Evolutionary conservation across 2,113 vertebrate species (phyloP).

Genomic region (Plecturocebus donacophilus): DNA sequence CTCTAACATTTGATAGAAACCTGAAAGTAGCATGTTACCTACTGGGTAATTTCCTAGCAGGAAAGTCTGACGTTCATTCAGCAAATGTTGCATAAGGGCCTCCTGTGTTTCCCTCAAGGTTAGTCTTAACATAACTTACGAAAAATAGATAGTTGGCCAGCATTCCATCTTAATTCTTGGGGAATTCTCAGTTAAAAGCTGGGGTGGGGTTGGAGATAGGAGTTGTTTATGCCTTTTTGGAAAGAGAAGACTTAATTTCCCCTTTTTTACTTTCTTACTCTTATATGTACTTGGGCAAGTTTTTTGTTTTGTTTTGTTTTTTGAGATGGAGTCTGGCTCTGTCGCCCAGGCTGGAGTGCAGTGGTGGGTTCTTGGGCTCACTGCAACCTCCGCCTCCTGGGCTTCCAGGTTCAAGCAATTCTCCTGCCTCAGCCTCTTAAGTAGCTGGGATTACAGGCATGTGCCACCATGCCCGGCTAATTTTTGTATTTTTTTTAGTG

Average conservation of each 20-base stretch:
- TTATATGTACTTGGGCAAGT: background rate
- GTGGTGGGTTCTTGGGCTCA: too few relatives aligned
- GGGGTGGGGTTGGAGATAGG: background rate
- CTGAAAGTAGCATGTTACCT: background rate
- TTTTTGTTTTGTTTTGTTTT: too few relatives aligned
- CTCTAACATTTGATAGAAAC: background rate
- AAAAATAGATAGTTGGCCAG: background rate
- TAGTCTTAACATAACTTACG: background rate
- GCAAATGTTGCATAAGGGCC: background rate
- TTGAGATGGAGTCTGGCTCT: too few relatives aligned
- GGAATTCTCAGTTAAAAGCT: background rate
- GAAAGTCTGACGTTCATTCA: background rate
- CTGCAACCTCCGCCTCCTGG: too few relatives aligned
- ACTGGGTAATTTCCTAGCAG: background rate
- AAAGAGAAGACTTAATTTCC: background rate
- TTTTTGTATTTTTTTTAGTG: too few relatives aligned
- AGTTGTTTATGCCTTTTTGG: conserved; percentile 30
- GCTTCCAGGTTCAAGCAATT: too few relatives aligned
- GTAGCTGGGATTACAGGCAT: too few relatives aligned
- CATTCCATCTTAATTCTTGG: conserved; percentile 3
- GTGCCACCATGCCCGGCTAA: too few relatives aligned
- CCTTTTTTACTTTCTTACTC: background rate
- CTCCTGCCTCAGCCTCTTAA: too few relatives aligned
- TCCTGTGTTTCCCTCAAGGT: background rate
- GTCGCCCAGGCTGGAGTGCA: too few relatives aligned